phyloP scores from a whole-genome alignment of 37 sponge, comb jelly and placozoan species.

The Cliona cf. orientalis region DNA sequence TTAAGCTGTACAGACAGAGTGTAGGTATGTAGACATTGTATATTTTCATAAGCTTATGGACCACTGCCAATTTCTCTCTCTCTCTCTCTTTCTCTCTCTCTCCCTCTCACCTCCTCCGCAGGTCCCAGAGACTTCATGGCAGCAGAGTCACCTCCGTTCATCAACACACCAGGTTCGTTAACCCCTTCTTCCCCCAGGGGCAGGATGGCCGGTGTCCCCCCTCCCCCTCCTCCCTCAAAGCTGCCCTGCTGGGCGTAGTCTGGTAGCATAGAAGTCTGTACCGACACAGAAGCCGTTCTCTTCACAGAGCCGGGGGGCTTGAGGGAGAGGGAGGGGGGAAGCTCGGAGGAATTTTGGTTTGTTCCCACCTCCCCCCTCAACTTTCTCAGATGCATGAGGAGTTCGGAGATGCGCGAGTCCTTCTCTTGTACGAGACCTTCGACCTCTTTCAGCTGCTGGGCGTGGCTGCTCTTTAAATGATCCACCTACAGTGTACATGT shows the following conservation, averaged over 20 bases:
- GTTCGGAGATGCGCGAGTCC: constrained; percentile 12
- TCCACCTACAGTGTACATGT: neutral
- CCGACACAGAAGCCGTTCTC: neutral
- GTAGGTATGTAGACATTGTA: no score
- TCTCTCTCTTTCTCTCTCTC: neutral
- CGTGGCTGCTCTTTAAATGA: neutral
- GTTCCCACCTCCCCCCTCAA: constrained; percentile 3
- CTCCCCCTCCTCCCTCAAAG: neutral
- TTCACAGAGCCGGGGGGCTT: constrained; percentile 6
- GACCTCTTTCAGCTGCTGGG: neutral
- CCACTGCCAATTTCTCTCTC: neutral
- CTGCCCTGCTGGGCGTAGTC: no score
- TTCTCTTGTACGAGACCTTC: neutral
- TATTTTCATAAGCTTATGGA: neutral
- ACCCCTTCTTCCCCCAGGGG: neutral
- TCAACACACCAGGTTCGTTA: neutral
- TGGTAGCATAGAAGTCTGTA: neutral
- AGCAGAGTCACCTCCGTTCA: neutral
- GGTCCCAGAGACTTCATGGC: constrained; percentile 26
- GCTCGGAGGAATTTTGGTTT: neutral
- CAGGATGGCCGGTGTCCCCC: constrained; percentile 19
- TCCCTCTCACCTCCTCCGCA: constrained; percentile 30
- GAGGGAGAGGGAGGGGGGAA: neutral
- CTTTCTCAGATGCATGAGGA: neutral
- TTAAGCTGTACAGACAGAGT: constrained; percentile 17